Evolutionary conservation across 2,113 vertebrate species (phyloP).

Genomic region (Natator depressus): DNA sequence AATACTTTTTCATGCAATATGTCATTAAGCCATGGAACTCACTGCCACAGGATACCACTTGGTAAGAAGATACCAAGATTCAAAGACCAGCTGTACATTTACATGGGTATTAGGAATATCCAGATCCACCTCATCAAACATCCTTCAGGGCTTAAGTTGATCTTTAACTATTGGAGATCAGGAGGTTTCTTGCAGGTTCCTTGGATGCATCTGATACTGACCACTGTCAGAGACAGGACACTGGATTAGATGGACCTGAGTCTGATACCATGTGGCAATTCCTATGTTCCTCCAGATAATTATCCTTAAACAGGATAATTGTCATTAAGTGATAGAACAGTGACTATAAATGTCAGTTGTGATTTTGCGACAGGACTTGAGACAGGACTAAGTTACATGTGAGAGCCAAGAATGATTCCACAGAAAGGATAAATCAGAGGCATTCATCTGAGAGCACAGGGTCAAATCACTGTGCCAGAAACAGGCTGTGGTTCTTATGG

Average conservation of each 20-base stretch:
- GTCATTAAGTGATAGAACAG: neutral
- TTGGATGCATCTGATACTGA: fast-evolving
- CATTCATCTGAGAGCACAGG: neutral
- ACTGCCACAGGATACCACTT: neutral
- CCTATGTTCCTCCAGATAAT: neutral
- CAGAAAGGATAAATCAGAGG: neutral
- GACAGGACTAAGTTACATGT: neutral
- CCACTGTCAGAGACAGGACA: neutral
- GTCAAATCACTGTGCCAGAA: neutral
- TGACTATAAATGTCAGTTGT: neutral
- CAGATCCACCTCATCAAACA: neutral
- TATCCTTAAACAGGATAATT: neutral
- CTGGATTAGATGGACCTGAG: neutral
- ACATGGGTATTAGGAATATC: neutral
- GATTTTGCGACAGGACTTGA: slow-evolving; percentile 7
- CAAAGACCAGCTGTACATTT: neutral
- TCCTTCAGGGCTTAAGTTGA: neutral
- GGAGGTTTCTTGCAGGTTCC: neutral
- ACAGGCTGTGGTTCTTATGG: neutral
- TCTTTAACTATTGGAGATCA: neutral
- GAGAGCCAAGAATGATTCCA: neutral
- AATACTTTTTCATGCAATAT: neutral
- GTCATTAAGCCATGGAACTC: neutral
- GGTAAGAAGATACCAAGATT: neutral
- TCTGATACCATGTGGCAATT: neutral